Percentiles rank a stretch among this genome's conserved stretches.
Conservation (phyloP, 2,797 vertebrate genomes). For the Caiman crocodilus region DNA sequence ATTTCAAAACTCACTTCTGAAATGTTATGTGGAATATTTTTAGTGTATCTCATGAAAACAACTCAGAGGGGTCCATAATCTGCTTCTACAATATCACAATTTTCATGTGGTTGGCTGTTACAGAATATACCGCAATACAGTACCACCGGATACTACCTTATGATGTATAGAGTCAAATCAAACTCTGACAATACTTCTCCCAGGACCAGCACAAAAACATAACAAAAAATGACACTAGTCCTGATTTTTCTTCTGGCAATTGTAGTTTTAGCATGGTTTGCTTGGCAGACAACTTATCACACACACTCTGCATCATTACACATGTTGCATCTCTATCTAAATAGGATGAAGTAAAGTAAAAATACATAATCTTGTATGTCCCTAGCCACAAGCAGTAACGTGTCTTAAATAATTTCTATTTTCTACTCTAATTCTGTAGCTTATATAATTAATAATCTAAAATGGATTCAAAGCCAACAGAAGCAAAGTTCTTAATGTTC, state of each 20-base stretch:
- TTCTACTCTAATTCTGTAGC: neutral
- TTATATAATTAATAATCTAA: neutral
- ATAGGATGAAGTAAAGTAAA: rapidly evolving
- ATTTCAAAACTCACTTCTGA: conserved; percentile 47
- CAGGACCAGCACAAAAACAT: neutral
- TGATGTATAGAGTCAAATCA: neutral
- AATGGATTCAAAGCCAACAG: neutral
- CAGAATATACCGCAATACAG: neutral
- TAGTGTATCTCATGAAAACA: neutral
- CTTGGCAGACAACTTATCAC: neutral
- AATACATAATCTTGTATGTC: neutral
- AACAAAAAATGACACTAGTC: neutral
- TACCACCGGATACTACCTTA: neutral
- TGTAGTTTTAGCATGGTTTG: neutral
- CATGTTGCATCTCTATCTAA: neutral
- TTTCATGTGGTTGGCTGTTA: too few relatives aligned
- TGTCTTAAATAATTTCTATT: neutral
- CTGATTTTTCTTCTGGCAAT: neutral
- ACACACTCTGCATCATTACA: rapidly evolving
- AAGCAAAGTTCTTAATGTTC: neutral
- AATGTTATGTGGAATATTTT: neutral
- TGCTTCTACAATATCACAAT: neutral
- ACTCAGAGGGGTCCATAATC: neutral
- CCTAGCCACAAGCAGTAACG: too few relatives aligned
- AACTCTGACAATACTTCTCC: neutral